A percentile compares a stretch with the other conserved stretches of the same genome.
phyloP scores from a whole-genome alignment of 2,888 invertebrate genomes.

The Machimus rusticus region DNA sequence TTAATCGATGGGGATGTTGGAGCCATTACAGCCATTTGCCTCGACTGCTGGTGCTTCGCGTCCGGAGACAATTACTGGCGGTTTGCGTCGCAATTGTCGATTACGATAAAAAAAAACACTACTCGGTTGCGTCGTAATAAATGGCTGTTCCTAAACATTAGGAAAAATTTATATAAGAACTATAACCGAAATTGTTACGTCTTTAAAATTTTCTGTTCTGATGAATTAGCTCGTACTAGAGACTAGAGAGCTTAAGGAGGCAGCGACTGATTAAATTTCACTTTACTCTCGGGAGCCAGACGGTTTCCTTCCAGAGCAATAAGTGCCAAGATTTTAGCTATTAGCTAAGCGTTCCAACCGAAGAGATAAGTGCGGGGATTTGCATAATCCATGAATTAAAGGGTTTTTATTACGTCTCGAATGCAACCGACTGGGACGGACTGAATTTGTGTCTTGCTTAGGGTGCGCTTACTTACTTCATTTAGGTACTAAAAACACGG shows the following conservation, averaged over 20 bases:
- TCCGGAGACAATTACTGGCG: background rate
- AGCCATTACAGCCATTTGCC: background rate
- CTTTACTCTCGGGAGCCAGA: background rate
- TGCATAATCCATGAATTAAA: constrained; percentile 2
- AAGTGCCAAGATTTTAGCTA: background rate
- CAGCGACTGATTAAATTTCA: background rate
- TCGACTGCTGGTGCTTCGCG: background rate
- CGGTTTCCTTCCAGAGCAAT: background rate
- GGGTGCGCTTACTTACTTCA: background rate
- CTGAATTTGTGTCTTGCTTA: background rate
- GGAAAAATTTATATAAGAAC: background rate
- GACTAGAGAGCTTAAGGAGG: no score
- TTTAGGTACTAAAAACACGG: background rate
- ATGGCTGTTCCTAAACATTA: background rate
- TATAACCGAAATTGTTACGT: background rate
- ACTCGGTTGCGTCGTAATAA: background rate
- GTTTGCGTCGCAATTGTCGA: constrained; percentile 21
- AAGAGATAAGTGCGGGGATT: background rate
- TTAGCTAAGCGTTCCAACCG: background rate
- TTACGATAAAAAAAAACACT: background rate
- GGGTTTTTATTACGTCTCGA: background rate
- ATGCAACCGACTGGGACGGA: background rate
- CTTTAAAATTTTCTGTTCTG: background rate
- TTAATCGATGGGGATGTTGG: constrained; percentile 29
- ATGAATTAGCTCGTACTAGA: no score